A percentile compares a stretch with the other conserved stretches of the same genome.
Evolutionary conservation across 1,140 invertebrate species (phyloP).

Genomic region (Brachionus koreanus): DNA sequence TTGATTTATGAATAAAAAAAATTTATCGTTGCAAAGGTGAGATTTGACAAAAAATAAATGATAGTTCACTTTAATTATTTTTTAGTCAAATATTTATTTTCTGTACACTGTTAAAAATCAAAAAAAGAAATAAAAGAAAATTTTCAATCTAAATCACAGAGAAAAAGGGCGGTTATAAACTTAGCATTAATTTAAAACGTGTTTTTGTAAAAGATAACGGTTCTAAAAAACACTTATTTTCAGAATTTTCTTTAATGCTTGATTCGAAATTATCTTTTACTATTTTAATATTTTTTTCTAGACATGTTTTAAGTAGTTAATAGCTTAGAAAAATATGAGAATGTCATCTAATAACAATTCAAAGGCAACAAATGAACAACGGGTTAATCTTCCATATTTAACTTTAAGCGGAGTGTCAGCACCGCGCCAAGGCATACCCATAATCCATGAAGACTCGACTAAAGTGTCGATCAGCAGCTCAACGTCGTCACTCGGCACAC

Average conservation of each 20-base stretch:
- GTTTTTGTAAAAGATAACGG: background rate
- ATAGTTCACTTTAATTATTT: too few species aligned
- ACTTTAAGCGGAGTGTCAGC: background rate
- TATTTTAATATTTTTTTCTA: slow-evolving; percentile 21
- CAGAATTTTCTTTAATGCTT: background rate
- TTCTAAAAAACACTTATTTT: background rate
- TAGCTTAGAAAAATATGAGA: background rate
- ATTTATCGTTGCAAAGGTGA: too few species aligned
- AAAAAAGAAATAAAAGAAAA: too few species aligned
- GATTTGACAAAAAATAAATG: too few species aligned
- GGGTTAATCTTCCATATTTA: background rate
- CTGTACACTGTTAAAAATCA: too few species aligned
- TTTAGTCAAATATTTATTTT: too few species aligned
- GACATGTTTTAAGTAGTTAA: background rate
- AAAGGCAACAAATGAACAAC: background rate
- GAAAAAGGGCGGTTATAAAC: too few species aligned
- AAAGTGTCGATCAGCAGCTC: background rate
- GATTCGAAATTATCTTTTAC: background rate
- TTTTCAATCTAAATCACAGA: too few species aligned
- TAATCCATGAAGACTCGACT: background rate
- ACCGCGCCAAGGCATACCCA: background rate
- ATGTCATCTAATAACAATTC: slow-evolving; percentile 35
- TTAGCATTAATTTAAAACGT: background rate
- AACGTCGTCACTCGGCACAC: background rate
- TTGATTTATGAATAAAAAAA: too few species aligned